Evolutionary conservation across 2,888 invertebrate species (phyloP).

Genomic region (Andrena minutula): DNA sequence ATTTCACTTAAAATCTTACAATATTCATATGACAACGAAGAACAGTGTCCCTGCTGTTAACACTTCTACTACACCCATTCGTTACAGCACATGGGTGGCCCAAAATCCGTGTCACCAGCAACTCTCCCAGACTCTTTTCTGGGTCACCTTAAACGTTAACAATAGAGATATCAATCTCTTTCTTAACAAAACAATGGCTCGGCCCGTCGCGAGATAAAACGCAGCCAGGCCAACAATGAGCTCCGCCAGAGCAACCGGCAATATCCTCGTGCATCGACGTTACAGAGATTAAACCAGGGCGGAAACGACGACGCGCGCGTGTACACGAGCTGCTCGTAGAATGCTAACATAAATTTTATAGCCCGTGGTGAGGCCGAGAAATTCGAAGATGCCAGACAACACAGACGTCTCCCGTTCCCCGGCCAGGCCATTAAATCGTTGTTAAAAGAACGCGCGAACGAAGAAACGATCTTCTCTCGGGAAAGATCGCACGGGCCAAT

Average conservation of each 20-base stretch:
- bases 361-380: constrained; percentile 66
- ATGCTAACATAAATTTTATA: constrained; percentile 77
- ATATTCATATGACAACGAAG: too few species aligned
- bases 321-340: constrained; percentile 12
- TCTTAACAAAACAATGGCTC: constrained; percentile 20
- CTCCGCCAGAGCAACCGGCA: neutral
- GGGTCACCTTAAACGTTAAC: neutral
- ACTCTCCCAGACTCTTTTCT: neutral
- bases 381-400: constrained; percentile 54
- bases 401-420: constrained; percentile 26
- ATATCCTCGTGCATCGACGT: constrained; percentile 33
- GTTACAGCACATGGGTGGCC: neutral
- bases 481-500: constrained; percentile 4
- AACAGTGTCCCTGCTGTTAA: neutral
- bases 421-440: constrained; percentile 39
- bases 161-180: constrained; percentile 19
- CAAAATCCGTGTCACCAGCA: neutral
- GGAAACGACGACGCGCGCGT: constrained; percentile 32
- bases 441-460: constrained; percentile 41
- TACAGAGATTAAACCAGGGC: constrained; percentile 30
- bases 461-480: neutral
- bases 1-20: too few species aligned
- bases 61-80: neutral
- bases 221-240: constrained; percentile 31
- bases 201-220: constrained; percentile 6